phyloP scores from a whole-genome alignment of 2,797 vertebrate genomes.

The Rhynchotus rufescens region DNA sequence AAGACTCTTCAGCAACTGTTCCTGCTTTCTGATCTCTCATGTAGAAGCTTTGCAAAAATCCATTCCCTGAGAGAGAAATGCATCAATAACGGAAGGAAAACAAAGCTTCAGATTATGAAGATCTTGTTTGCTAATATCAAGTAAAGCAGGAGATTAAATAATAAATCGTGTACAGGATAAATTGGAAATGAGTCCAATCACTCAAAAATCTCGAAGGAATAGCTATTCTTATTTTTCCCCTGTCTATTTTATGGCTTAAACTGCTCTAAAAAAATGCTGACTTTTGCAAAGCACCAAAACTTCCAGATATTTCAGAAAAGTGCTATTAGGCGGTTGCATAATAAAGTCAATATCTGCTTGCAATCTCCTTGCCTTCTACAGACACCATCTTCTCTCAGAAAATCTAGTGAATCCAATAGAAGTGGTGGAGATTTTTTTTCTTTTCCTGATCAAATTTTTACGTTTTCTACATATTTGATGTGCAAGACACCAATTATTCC shows the following conservation, averaged over 20 bases:
- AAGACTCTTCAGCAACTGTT: background rate
- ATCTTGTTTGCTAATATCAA: background rate
- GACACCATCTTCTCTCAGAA: background rate
- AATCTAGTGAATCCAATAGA: background rate
- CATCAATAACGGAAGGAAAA: background rate
- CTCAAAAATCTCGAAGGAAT: slow-evolving; percentile 19
- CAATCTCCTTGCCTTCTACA: background rate
- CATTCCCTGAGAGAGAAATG: background rate
- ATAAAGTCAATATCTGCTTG: background rate
- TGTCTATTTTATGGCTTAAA: slow-evolving; percentile 20
- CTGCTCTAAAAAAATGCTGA: slow-evolving; percentile 38
- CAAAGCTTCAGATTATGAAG: background rate
- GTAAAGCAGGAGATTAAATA: slow-evolving; percentile 26
- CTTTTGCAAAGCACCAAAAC: background rate
- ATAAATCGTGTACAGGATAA: background rate
- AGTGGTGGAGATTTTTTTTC: background rate
- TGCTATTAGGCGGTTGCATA: background rate
- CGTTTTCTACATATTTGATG: background rate
- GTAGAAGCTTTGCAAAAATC: background rate
- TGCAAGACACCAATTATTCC: background rate
- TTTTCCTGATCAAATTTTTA: background rate
- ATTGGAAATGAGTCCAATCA: slow-evolving; percentile 41
- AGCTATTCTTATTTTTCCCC: background rate
- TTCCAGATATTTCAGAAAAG: slow-evolving; percentile 20
- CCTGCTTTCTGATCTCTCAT: background rate